Evolutionary conservation across 2,113 vertebrate genomes (phyloP).

Genomic region (Propithecus coquereli): DNA sequence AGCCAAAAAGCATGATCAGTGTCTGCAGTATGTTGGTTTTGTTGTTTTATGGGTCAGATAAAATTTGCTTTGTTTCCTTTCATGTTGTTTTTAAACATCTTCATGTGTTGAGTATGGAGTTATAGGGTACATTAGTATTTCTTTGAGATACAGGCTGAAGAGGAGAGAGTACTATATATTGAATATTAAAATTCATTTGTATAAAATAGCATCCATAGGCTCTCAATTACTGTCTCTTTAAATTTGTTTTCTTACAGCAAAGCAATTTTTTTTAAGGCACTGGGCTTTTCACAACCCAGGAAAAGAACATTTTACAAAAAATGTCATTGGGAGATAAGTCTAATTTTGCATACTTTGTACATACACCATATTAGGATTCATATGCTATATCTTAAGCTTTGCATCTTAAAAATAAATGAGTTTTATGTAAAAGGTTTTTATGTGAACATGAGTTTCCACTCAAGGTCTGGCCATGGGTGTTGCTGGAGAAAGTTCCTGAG

Average conservation of each 20-base stretch:
- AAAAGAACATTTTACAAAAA: slow-evolving; percentile 58
- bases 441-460: slow-evolving; percentile 45
- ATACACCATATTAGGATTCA: slow-evolving; percentile 17
- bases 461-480: slow-evolving; percentile 29
- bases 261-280: slow-evolving; percentile 63
- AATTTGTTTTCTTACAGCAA: slow-evolving; percentile 70
- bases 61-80: slow-evolving; percentile 97
- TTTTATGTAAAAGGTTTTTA: slow-evolving; percentile 57
- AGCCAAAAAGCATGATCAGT: slow-evolving; percentile 94
- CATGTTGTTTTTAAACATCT: slow-evolving; percentile 78
- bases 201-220: slow-evolving; percentile 18
- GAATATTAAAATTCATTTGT: slow-evolving; percentile 27
- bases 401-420: slow-evolving; percentile 49
- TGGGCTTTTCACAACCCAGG: slow-evolving; percentile 64
- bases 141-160: slow-evolving; percentile 58
- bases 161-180: slow-evolving; percentile 41
- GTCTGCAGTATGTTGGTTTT: slow-evolving; percentile 93
- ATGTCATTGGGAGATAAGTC: slow-evolving; percentile 68
- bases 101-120: slow-evolving; percentile 73
- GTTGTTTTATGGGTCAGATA: slow-evolving; percentile 91
- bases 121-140: slow-evolving; percentile 71
- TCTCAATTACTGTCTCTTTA: slow-evolving; percentile 55
- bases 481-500: slow-evolving; percentile 54
- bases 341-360: slow-evolving; percentile 68
- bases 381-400: slow-evolving; percentile 62